phyloP scores from a whole-genome alignment of 2,797 vertebrate genomes.

The Silurus lanzhouensis region DNA sequence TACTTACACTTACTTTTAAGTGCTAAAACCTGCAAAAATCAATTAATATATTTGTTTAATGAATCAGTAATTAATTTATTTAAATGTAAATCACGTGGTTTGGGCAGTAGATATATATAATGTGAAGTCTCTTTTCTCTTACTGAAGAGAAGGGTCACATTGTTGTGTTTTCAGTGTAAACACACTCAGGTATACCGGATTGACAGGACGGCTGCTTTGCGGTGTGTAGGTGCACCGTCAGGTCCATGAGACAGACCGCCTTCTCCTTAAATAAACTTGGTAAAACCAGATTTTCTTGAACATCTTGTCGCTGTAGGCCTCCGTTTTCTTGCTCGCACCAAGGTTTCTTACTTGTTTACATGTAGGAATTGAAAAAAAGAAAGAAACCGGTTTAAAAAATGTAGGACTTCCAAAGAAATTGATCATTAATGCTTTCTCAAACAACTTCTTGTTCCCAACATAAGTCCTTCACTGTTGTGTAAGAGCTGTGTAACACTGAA shows the following conservation, averaged over 20 bases:
- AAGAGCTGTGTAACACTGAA: too few relatives aligned
- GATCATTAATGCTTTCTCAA: background rate
- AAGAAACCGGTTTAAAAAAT: background rate
- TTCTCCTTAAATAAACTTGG: constrained; percentile 17
- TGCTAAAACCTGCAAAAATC: background rate
- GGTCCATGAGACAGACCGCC: background rate
- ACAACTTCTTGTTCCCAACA: background rate
- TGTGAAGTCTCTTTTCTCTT: background rate
- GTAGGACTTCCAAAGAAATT: background rate
- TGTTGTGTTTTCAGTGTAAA: constrained; percentile 35
- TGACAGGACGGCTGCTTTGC: constrained; percentile 4
- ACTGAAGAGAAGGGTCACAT: too few relatives aligned
- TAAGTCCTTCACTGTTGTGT: background rate
- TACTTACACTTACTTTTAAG: background rate
- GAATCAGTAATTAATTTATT: background rate
- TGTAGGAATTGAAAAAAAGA: background rate
- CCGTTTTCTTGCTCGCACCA: background rate
- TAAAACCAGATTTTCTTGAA: constrained; percentile 37
- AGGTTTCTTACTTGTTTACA: background rate
- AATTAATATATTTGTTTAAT: too few relatives aligned
- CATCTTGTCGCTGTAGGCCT: background rate
- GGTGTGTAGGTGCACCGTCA: background rate
- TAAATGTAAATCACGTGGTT: background rate
- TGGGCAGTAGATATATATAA: background rate
- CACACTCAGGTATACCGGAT: constrained; percentile 16